Evolutionary conservation across 2,797 vertebrate species (phyloP).

Genomic region (Mus spretus): DNA sequence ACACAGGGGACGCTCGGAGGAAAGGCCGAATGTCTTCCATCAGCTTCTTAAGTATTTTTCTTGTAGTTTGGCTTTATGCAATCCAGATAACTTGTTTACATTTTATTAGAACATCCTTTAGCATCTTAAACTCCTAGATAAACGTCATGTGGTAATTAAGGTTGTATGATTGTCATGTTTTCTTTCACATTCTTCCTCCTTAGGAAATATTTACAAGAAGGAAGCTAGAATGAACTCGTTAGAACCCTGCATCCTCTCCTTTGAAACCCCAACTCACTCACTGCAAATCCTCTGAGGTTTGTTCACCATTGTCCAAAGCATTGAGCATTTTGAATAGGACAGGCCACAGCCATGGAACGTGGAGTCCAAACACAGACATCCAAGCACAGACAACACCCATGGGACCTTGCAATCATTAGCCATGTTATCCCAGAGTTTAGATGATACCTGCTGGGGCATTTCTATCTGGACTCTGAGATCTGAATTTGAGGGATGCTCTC

Average conservation of each 20-base stretch:
- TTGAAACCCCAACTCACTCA: background rate
- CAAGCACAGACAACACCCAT: background rate
- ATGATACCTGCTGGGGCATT: background rate
- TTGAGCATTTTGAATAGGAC: background rate
- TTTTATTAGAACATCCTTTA: background rate
- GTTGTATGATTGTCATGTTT: background rate
- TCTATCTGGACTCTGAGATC: background rate
- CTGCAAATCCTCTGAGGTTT: background rate
- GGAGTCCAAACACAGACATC: too few species aligned
- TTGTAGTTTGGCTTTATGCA: background rate
- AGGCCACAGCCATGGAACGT: background rate
- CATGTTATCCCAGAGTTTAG: background rate
- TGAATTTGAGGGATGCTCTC: background rate
- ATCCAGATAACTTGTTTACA: background rate
- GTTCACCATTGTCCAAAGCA: background rate
- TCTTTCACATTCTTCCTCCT: conserved; percentile 42
- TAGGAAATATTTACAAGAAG: background rate
- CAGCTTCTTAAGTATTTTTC: background rate
- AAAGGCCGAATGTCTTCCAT: background rate
- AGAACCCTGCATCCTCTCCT: background rate
- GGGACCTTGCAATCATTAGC: background rate
- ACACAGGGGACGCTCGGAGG: background rate
- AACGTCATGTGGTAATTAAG: background rate
- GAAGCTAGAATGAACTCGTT: background rate
- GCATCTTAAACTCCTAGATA: conserved; percentile 21